These are phyloP conservation scores for Liopterus haemorrhoidalis DNA, from an alignment of 2,888 invertebrate species.

Conservation along the genomic window DNA sequence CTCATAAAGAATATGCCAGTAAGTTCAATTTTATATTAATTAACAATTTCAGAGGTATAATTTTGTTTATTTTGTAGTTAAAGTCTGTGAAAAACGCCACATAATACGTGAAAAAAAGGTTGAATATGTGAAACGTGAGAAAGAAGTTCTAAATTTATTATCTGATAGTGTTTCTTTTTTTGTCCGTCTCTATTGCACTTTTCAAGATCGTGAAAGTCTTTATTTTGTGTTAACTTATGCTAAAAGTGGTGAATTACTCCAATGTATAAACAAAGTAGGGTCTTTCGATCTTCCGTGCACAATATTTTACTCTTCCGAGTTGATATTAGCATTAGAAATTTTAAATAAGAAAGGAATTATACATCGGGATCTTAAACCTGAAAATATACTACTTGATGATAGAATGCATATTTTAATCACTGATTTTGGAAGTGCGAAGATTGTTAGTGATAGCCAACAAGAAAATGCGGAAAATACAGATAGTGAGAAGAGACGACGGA, in stretches of 20 bases:
- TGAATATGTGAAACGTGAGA: conserved; percentile 89
- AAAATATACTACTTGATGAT: conserved; percentile 92
- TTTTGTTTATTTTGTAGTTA: conserved; percentile 61
- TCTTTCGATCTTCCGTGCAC: conserved; percentile 85
- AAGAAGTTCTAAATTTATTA: conserved; percentile 84
- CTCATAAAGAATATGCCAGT: conserved; percentile 91
- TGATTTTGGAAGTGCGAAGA: conserved; percentile 95
- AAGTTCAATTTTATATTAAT: conserved; percentile 46
- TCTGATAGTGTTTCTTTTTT: conserved; percentile 79
- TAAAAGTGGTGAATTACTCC: conserved; percentile 88
- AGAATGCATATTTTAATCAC: conserved; percentile 94
- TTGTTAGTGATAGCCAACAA: conserved; percentile 42
- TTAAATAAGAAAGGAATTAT: conserved; percentile 84
- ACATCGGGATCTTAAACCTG: conserved; percentile 95
- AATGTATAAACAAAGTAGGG: conserved; percentile 85
- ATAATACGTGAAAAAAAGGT: conserved; percentile 90
- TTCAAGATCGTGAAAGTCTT: conserved; percentile 86
- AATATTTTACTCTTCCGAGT: conserved; percentile 91
- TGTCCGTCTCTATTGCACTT: conserved; percentile 90
- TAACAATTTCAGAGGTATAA: conserved; percentile 9
- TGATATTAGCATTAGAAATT: conserved; percentile 85
- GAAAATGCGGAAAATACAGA: conserved; percentile 39
- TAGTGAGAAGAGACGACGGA: conserved; percentile 54
- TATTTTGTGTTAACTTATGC: conserved; percentile 96
- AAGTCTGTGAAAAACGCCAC: conserved; percentile 94